phyloP scores from a whole-genome alignment of 2,113 vertebrate genomes.

The Equus przewalskii region DNA sequence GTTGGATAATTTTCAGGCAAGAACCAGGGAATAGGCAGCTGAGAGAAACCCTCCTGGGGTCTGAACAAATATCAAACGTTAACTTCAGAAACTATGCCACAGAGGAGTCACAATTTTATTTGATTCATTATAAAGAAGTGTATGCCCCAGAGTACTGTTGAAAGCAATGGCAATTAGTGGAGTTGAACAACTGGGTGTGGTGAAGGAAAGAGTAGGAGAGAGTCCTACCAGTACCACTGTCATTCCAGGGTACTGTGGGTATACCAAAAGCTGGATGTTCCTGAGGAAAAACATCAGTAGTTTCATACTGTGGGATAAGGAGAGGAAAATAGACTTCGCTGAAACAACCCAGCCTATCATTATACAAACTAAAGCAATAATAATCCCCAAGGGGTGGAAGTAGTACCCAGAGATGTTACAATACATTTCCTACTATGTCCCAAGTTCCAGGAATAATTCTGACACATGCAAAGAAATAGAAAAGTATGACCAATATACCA shows the following conservation, averaged over 20 bases:
- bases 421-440: background rate
- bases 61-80: background rate
- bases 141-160: background rate
- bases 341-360: background rate
- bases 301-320: background rate
- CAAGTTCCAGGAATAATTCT: background rate
- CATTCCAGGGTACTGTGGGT: background rate
- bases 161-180: background rate
- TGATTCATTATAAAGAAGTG: background rate
- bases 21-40: background rate
- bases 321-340: background rate
- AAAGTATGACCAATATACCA: background rate
- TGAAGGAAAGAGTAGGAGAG: background rate
- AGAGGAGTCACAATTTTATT: background rate
- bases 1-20: background rate
- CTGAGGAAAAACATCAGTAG: background rate
- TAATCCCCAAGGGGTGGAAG: fast-evolving
- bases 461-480: background rate
- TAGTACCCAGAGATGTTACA: background rate
- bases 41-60: fast-evolving
- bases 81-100: background rate
- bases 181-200: too few relatives aligned
- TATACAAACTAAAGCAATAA: background rate
- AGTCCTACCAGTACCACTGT: background rate
- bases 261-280: background rate